Conservation (phyloP, 1,140 invertebrate species). For the Hestina assimilis region DNA sequence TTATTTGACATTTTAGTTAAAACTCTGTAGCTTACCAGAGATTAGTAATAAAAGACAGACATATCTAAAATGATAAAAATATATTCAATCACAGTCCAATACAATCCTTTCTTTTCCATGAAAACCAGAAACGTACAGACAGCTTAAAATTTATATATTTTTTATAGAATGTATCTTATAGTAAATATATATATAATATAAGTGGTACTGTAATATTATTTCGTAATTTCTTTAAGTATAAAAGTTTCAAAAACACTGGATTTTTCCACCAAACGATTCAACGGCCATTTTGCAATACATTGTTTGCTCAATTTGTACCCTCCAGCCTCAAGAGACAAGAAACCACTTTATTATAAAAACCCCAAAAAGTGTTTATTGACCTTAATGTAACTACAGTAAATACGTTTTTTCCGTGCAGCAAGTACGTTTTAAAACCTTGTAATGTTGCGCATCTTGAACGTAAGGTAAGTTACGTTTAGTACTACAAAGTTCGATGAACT, state of each 20-base stretch:
- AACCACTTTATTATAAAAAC: constrained; percentile 16
- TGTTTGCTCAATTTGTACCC: constrained; percentile 63
- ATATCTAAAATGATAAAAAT: too few species aligned
- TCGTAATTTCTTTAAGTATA: background rate
- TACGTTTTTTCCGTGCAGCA: background rate
- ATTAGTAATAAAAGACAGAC: too few species aligned
- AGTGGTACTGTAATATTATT: background rate
- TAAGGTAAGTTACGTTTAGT: constrained; percentile 12
- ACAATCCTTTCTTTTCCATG: too few species aligned
- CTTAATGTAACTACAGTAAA: background rate
- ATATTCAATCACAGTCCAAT: too few species aligned
- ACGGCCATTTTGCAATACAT: constrained; percentile 59
- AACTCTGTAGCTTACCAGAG: too few species aligned
- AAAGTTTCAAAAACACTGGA: constrained; percentile 40
- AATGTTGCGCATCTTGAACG: constrained; percentile 5
- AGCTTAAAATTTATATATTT: too few species aligned
- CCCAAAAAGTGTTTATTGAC: background rate
- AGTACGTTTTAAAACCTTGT: background rate
- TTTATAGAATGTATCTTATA: too few species aligned
- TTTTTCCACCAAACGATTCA: constrained; percentile 29
- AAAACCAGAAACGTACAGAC: too few species aligned
- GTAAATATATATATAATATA: background rate
- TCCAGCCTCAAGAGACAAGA: constrained; percentile 36
- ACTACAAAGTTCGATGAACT: constrained; percentile 6
- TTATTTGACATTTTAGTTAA: too few species aligned